These are phyloP conservation scores for Stylophora pistillata DNA, from an alignment of 64 coral and sea anemone species.

Conservation along the genomic window DNA sequence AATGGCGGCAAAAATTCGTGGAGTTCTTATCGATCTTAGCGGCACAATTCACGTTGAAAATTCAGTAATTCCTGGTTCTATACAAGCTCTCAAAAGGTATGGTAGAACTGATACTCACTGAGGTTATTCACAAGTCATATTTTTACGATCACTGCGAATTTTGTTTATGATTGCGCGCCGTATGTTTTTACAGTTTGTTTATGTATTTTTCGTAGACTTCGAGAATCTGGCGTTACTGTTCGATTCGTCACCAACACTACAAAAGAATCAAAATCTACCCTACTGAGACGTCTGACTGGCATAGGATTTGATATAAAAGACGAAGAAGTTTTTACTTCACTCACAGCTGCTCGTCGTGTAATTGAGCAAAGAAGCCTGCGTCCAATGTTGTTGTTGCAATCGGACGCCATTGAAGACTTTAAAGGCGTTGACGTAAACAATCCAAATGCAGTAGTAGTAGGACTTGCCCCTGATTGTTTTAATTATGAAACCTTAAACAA, in stretches of 20 bases:
- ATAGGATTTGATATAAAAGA: constrained; percentile 88
- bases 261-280: constrained; percentile 88
- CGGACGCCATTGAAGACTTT: constrained; percentile 81
- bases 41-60: constrained; percentile 97
- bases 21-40: constrained; percentile 90
- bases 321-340: constrained; percentile 90
- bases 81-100: constrained; percentile 86
- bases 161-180: neutral
- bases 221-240: constrained; percentile 70
- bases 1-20: constrained; percentile 85
- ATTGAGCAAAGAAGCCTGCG: constrained; percentile 64
- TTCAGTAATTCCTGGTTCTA: constrained; percentile 79
- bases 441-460: constrained; percentile 90
- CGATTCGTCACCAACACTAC: constrained; percentile 97
- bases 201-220: constrained; percentile 53
- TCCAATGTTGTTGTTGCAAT: constrained; percentile 71
- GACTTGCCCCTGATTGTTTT: constrained; percentile 88
- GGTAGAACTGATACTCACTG: neutral
- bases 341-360: constrained; percentile 80
- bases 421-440: constrained; percentile 62
- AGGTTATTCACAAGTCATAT: neutral
- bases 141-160: neutral
- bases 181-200: neutral
- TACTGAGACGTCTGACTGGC: constrained; percentile 58
- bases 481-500: constrained; percentile 86